Base-by-base conservation (phyloP, 2,113 vertebrate species). In the Crypturellus undulatus region DNA sequence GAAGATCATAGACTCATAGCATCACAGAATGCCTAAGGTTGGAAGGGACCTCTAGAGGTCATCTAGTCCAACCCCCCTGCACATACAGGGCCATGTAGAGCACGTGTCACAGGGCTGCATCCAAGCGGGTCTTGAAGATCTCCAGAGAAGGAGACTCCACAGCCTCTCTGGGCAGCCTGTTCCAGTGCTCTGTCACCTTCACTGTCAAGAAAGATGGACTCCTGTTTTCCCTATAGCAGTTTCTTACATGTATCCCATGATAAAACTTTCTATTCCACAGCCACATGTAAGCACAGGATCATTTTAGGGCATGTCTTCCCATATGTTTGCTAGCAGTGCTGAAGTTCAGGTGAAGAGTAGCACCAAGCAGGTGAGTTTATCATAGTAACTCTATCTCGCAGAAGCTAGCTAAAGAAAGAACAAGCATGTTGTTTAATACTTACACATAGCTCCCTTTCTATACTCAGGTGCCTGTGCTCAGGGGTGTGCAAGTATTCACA, bases 381-480 rank as follows among this genome's bases (percentile, higher is more conserved):
- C 18, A 63, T 45, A 68, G 22, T 17, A 79, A 2, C 36, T 72
- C 47, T 62, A 42, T 2, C 51, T 26, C 60, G 51, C 28, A 52
- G 43, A 62, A 84, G 65, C 18, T 22, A 62, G 51, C 47, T 79
- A 52, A 0, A 0, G 38, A 54, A 72, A 51, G 12, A 47, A 6
- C 24, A 38, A 2, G 2, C 19, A 7, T 0, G 0, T 4, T 58
- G 12, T 40, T 77, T 3, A 12, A 43, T 60, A n/a, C 22, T 67
- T 30, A 26, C 54, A 34, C 56, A 56, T 25, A 80, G 34, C 34
- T 80, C 34, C 77, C 18, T 83, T 54, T 56, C 63, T 90, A 25
- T 65, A 40, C 45, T 85, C 84, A 77, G 63, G 79, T 71, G 59
- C 51, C 68, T 80, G 0, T 54, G 30, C 79, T 77, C 70, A 89